Base-by-base conservation (phyloP, 2,113 vertebrate species). In the Columba livia region DNA sequence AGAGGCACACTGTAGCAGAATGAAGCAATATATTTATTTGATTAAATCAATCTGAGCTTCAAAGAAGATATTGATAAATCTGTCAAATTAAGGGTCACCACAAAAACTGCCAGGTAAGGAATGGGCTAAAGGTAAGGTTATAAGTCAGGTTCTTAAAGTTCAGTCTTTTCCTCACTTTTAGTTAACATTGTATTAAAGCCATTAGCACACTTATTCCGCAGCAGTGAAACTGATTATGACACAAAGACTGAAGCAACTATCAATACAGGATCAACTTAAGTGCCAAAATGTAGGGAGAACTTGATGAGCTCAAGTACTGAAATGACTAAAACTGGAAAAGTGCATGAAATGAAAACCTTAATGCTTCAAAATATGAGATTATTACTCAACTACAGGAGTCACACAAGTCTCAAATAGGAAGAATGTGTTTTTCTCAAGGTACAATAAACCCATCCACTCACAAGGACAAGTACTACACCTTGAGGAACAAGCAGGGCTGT, bases 401-500 rank as follows among this genome's bases (percentile, higher is more conserved):
- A 64, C 25, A 32, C 1, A 77, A 48, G 29, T 44, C 25, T 65
- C 32, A 58, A 23, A 47, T 8, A 81, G 15, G 28, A 79, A 57
- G 17, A 73, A 5, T 10, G 16, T 15, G 15, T 70, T 85, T 81
- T 89, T 72, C 29, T 72, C 58, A 56, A 83, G 20, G 62, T 65
- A 72, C 10, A 53, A 57, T 44, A 38, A 60, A 85, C 11, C 42
- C 13, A 64, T 5, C 10, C 20, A 75, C 19, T 61, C n/a, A 23
- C n/a, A 69, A 77, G 42, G 70, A 47, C 15, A 73, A 74, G n/a
- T n/a, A 44, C 24, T 17, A 74, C 57, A 72, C 8, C 34, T 67
- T 15, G 0, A 85, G 19, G 34, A 75, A 47, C 16, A 93, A 62
- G 20, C 26, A 53, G 0, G 0, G 18, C 8, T 16, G 12, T 0